phyloP scores from a whole-genome alignment of 2,888 invertebrate species.

The Oxyscelio sp. region DNA sequence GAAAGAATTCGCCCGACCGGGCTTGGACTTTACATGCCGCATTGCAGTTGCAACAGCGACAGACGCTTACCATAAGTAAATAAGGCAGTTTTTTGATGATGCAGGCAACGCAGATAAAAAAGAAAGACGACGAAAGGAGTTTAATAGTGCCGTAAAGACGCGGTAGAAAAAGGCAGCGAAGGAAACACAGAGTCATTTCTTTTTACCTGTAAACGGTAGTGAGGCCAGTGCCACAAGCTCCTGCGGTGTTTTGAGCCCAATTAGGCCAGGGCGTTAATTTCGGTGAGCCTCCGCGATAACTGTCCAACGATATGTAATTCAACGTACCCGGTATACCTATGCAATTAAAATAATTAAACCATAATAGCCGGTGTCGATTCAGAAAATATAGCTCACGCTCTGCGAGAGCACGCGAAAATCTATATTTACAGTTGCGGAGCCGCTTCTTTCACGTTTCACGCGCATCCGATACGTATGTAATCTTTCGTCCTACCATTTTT shows the following conservation, averaged over 20 bases:
- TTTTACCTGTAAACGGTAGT: conserved; percentile 92
- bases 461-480: conserved; percentile 16
- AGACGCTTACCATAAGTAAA: no score
- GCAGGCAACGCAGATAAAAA: no score
- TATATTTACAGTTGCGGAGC: conserved; percentile 59
- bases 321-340: conserved; percentile 94
- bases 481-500: conserved; percentile 46
- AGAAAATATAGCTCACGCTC: conserved; percentile 63
- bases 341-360: conserved; percentile 79
- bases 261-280: conserved; percentile 94
- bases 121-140: not conserved
- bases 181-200: not conserved
- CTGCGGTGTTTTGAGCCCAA: conserved; percentile 93
- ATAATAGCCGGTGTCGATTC: conserved; percentile 72
- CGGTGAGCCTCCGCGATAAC: conserved; percentile 92
- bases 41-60: no score
- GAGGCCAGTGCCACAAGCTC: conserved; percentile 93
- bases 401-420: conserved; percentile 56
- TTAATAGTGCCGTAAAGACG: not conserved
- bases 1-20: no score
- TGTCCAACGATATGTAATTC: conserved; percentile 93
- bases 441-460: conserved; percentile 3
- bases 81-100: no score
- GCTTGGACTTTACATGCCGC: no score
- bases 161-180: not conserved